A percentile compares a stretch with the other conserved stretches of the same genome.
These are phyloP conservation scores for Paedocypris sp. DNA, from an alignment of 2,113 vertebrate species.

Conservation along the genomic window DNA sequence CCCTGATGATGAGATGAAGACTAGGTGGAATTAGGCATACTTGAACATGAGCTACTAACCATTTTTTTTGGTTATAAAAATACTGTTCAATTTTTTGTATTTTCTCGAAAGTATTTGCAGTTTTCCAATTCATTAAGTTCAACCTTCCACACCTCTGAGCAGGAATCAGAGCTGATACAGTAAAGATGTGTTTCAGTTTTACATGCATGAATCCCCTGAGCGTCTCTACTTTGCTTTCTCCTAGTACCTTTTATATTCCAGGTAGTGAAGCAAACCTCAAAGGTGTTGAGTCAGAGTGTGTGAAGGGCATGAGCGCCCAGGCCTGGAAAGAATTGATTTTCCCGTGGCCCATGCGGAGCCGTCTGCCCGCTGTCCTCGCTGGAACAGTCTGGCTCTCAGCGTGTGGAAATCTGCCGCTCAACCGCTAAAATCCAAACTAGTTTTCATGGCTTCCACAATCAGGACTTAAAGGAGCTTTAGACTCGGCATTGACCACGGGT, in stretches of 20 bases:
- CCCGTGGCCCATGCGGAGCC: slow-evolving; percentile 32
- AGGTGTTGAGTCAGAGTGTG: slow-evolving; percentile 30
- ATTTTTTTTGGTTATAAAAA: no score
- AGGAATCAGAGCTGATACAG: no score
- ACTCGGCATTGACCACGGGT: background rate
- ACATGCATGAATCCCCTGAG: no score
- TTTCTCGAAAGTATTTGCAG: no score
- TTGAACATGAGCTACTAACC: no score
- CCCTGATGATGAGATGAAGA: no score
- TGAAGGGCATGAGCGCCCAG: slow-evolving; percentile 43
- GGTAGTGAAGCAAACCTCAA: background rate
- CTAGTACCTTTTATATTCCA: slow-evolving; percentile 11
- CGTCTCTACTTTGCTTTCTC: background rate
- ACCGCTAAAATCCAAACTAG: background rate
- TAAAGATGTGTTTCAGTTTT: no score
- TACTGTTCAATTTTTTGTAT: no score
- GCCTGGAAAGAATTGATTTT: slow-evolving; percentile 55
- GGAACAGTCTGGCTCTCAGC: slow-evolving; percentile 23
- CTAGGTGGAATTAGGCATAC: no score
- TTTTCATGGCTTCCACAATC: background rate
- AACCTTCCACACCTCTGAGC: no score
- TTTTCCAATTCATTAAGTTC: no score
- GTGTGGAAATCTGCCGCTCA: background rate
- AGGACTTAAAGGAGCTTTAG: background rate
- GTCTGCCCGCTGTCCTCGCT: slow-evolving; percentile 34